Conservation (phyloP, 2,113 vertebrate genomes). For the Gadus chalcogrammus region DNA sequence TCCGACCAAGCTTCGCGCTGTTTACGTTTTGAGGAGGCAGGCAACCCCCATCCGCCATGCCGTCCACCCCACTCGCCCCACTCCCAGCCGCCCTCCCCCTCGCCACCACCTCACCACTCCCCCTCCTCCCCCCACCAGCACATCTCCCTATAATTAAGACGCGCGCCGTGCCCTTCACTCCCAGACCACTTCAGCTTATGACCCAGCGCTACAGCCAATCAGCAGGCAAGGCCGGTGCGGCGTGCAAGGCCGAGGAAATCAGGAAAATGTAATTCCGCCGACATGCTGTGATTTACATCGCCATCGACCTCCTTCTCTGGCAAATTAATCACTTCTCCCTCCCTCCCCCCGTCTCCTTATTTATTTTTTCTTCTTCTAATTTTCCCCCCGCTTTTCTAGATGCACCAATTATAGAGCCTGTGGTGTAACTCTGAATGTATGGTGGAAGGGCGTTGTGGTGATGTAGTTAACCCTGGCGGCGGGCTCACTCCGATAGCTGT, state of each 20-base stretch:
- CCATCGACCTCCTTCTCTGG: conserved; percentile 53
- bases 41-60: too few relatives aligned
- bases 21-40: too few relatives aligned
- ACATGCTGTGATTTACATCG: conserved; percentile 64
- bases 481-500: conserved; percentile 44
- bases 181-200: conserved; percentile 43
- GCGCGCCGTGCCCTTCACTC: conserved; percentile 40
- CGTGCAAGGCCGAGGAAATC: conserved; percentile 60
- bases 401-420: conserved; percentile 61
- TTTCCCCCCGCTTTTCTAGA: conserved; percentile 35
- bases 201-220: conserved; percentile 55
- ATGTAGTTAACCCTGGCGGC: conserved; percentile 58
- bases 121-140: neutral
- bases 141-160: conserved; percentile 50
- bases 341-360: conserved; percentile 26
- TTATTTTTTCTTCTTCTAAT: conserved; percentile 41
- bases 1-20: too few relatives aligned
- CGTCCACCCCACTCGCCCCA: too few relatives aligned
- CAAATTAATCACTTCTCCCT: conserved; percentile 65
- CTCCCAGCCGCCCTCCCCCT: too few relatives aligned
- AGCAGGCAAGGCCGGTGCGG: conserved; percentile 43
- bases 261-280: conserved; percentile 61
- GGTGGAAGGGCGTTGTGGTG: conserved; percentile 58
- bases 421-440: conserved; percentile 53
- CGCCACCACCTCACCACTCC: too few relatives aligned